These are phyloP conservation scores for Acrocephalus scirpaceus DNA, from an alignment of 2,797 vertebrate species.

Conservation along the genomic window DNA sequence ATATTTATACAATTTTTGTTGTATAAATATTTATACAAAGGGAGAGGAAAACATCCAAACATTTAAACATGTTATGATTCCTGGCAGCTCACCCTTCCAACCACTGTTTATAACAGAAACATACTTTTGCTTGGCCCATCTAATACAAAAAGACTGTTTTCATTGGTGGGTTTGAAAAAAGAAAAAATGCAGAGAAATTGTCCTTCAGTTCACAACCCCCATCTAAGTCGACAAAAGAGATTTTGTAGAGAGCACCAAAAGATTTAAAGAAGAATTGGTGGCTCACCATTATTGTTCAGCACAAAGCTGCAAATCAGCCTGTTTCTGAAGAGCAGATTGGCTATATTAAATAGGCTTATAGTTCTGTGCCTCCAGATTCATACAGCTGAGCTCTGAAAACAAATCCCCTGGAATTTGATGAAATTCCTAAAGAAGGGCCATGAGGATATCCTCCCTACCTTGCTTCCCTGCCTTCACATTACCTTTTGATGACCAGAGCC, in stretches of 20 bases:
- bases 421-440: neutral
- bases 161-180: neutral
- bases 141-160: neutral
- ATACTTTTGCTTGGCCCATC: neutral
- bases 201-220: neutral
- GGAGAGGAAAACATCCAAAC: neutral
- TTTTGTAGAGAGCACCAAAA: neutral
- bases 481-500: neutral
- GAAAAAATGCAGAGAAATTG: neutral
- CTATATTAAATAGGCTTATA: conserved; percentile 30
- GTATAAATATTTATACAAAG: neutral
- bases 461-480: neutral
- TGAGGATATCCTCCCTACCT: neutral
- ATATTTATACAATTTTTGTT: neutral
- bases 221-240: neutral
- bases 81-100: neutral
- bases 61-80: neutral
- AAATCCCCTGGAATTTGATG: neutral
- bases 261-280: neutral
- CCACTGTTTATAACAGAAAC: neutral
- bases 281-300: neutral
- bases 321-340: neutral
- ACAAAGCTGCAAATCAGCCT: conserved; percentile 17
- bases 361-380: neutral
- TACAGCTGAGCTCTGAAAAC: neutral